A percentile compares a stretch with the other conserved stretches of the same genome.
These are phyloP conservation scores for Brachyhypopomus gauderio DNA, from an alignment of 2,113 vertebrate species.

Conservation along the genomic window DNA sequence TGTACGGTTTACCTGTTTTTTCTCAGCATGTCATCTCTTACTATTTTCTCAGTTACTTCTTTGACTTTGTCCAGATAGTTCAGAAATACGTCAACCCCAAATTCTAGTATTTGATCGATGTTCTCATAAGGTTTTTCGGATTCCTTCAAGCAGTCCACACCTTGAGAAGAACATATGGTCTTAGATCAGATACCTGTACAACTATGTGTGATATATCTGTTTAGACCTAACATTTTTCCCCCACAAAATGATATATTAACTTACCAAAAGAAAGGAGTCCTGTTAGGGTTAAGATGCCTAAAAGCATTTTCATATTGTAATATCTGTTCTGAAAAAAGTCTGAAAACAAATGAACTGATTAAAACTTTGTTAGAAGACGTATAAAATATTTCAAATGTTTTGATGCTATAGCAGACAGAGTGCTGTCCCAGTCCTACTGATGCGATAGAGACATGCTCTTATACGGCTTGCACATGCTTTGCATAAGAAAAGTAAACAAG, in stretches of 20 bases:
- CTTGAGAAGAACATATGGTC: not conserved
- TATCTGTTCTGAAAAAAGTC: not conserved
- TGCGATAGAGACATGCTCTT: not conserved
- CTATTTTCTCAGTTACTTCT: not conserved
- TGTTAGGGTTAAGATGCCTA: not conserved
- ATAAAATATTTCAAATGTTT: not conserved
- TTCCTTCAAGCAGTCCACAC: not conserved
- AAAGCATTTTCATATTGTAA: slow-evolving; percentile 5
- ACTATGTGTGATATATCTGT: too few species aligned
- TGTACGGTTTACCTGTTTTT: slow-evolving; percentile 10
- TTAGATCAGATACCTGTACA: not conserved
- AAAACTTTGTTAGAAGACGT: not conserved
- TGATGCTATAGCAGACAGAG: not conserved
- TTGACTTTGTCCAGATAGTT: slow-evolving; percentile 22
- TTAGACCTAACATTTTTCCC: too few species aligned
- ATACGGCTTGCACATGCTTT: not conserved
- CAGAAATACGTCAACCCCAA: slow-evolving; percentile 13
- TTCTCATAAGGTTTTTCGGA: slow-evolving; percentile 16
- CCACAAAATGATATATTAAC: not conserved
- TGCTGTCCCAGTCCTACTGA: not conserved
- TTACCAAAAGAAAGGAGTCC: not conserved
- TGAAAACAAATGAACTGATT: not conserved
- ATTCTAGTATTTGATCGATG: slow-evolving; percentile 7
- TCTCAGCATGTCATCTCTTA: not conserved
- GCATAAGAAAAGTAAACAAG: not conserved